Base-by-base conservation (phyloP, 2,888 invertebrate genomes). In the Sympetrum striolatum region DNA sequence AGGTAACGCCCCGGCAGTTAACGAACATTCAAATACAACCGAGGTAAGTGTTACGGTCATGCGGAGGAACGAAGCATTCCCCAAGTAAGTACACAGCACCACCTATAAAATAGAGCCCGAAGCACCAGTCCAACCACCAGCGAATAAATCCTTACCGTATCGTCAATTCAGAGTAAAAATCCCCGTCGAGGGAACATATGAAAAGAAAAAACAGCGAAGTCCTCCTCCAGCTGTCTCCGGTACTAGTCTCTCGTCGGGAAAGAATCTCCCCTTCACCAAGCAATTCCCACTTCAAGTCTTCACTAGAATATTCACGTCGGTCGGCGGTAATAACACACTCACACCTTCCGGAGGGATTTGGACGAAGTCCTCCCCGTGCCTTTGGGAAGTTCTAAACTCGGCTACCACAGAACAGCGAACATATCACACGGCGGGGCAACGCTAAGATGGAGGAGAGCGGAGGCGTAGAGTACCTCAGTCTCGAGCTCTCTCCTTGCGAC, bases 401-500 rank as follows among this genome's bases (percentile, higher is more conserved):
- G 58, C 25, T 73, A 60, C 37, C 86, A 86, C 60, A 86, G 60
- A 60, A 86, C 86, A 86, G 86, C 35, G 31, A 86, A 86, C 86
- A 86, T 58, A 60, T 37, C 60, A 86, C 60, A 86, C 86, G 58
- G 86, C 86, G 37, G 86, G 15, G 86, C 58, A 39, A 86, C 86
- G 86, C 60, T 86, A 58, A 18, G 58, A 25, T 6, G 86, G 60
- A 60, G 60, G 37, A 22, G 80, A 44, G 39, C 35, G 86, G 60
- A 18, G 86, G 35, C 37, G 37, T 18, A 22, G 12, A 25, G 53
- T 60, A 86, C 86, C 86, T 86, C 86, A 37, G 22, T 37, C 37
- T n/a, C 86, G 31, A 35, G 60, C 86, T 86, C 86, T 86, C 86
- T 86, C 86, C 86, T 86, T 60, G n/a, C 86, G 86, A 86, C 86